Base-by-base conservation (phyloP, 2,797 vertebrate species). In the Enteromius thamalakanensis region DNA sequence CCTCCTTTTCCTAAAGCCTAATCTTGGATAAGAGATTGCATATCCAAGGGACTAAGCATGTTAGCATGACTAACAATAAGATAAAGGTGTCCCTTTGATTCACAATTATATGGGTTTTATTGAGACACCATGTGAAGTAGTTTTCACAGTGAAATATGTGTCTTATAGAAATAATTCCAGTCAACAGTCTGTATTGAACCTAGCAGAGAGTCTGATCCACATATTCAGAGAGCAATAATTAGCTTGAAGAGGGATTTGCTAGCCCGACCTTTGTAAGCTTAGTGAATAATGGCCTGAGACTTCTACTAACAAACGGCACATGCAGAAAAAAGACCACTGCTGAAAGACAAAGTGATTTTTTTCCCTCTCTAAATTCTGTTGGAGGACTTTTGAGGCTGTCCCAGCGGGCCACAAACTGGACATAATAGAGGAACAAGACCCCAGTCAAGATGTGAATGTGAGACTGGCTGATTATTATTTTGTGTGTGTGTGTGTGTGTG, bases 201-300 rank as follows among this genome's bases (percentile, higher is more conserved):
- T 34, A 2, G 4, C 6, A 26, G 34, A n/a, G 7, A 58, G 32
- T 79, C 89, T 82, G 77, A 88, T 85, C 85, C 88, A 70, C 15
- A 78, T 86, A 91, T 90, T 88, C 90, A 87, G 82, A 86, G 65
- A 90, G 89, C 87, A 89, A 92, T 92, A 91, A 92, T 89, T 90
- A 88, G 90, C 90, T 92, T 90, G 87, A 86, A 87, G 87, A 82
- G 68, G 90, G 92, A 94, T 93, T 93, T 93, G 84, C 81, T 23
- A 42, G 19, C 84, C 89, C 92, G 89, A 93, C 90, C 92, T 82
- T 67, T 64, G 83, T 86, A 91, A 91, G 90, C 84, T 64, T 86
- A 45, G 62, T 51, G 81, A 90, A 87, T 87, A 87, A 92, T 88
- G 83, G 85, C 83, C 86, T 40, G 70, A 86, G 85, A 11, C 58